These are phyloP conservation scores for Melopsittacus undulatus DNA, from an alignment of 2,797 vertebrate genomes.

Conservation along the genomic window DNA sequence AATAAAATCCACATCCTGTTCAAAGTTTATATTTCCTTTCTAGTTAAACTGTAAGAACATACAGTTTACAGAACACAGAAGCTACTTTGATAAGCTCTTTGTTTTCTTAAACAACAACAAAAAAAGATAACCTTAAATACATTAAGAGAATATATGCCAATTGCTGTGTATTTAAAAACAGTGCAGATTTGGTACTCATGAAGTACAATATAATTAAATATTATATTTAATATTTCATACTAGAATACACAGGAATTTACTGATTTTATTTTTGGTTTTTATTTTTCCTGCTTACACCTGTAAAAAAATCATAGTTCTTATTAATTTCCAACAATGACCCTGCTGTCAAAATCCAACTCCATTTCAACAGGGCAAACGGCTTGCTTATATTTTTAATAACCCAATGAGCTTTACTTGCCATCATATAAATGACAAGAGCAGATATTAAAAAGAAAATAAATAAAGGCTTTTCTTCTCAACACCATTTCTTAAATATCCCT, in stretches of 20 bases:
- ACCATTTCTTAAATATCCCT: background rate
- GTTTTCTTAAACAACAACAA: background rate
- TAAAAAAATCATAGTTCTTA: background rate
- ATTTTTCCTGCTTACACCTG: background rate
- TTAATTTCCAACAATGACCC: background rate
- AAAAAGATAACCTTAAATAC: background rate
- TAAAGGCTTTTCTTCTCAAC: conserved; percentile 6
- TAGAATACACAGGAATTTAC: background rate
- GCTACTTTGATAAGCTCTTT: background rate
- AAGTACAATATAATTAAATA: background rate
- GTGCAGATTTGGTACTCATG: background rate
- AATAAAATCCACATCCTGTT: background rate
- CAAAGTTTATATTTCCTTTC: background rate
- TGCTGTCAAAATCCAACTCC: background rate
- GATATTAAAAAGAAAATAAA: background rate
- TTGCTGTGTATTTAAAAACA: background rate
- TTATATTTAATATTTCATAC: no score
- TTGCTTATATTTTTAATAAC: background rate
- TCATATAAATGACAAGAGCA: background rate
- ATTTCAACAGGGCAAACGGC: background rate
- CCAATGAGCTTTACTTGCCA: background rate
- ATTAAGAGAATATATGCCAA: background rate
- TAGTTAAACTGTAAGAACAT: background rate
- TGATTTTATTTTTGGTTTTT: background rate
- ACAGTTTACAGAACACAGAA: background rate